Evolutionary conservation across 2,113 vertebrate species (phyloP).

Genomic region (Uropsilus gracilis): DNA sequence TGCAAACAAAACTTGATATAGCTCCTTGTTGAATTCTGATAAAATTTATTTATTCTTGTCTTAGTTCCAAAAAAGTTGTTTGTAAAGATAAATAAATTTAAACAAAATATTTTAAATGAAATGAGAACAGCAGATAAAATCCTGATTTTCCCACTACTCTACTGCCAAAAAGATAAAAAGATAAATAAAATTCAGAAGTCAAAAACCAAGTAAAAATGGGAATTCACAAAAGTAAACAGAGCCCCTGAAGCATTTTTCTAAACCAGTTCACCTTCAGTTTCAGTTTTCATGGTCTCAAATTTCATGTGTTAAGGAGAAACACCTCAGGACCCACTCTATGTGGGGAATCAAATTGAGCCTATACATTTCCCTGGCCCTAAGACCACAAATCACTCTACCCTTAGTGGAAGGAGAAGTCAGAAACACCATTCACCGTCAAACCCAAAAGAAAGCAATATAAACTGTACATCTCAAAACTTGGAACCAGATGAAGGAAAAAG

Average conservation of each 20-base stretch:
- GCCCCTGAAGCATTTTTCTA: slow-evolving; percentile 7
- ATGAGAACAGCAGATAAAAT: not conserved
- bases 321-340: no score
- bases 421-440: not conserved
- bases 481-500: slow-evolving; percentile 32
- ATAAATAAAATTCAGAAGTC: slow-evolving; percentile 51
- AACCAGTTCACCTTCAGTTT: not conserved
- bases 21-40: not conserved
- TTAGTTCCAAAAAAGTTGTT: slow-evolving; percentile 18
- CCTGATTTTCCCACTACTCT: not conserved
- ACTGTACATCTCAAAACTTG: slow-evolving; percentile 43
- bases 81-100: slow-evolving; percentile 42
- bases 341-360: not conserved
- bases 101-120: slow-evolving; percentile 30
- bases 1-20: slow-evolving; percentile 10
- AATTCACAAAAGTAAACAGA: slow-evolving; percentile 39
- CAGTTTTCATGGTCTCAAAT: not conserved
- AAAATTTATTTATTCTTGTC: not conserved
- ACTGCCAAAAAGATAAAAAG: not conserved
- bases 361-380: not conserved
- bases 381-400: not conserved
- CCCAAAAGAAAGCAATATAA: slow-evolving; percentile 34
- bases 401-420: not conserved
- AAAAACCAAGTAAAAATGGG: not conserved
- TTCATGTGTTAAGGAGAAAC: not conserved